These are phyloP conservation scores for Amiota mariae DNA, from an alignment of 2,888 invertebrate genomes.

Conservation along the genomic window DNA sequence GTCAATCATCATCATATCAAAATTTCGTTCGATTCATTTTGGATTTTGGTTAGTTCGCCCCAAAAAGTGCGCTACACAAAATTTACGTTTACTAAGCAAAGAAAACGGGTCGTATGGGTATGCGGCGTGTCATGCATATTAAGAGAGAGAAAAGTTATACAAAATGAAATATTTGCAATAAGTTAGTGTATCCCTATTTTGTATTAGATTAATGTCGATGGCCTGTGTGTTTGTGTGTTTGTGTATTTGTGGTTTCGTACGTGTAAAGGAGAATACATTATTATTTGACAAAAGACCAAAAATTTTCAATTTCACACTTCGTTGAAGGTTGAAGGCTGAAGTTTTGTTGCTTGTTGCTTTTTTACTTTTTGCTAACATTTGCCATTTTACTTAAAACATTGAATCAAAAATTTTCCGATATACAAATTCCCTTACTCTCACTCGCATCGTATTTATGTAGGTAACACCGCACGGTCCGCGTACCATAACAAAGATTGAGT, in stretches of 20 bases:
- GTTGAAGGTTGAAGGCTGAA: constrained; percentile 49
- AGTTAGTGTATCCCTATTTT: too few species aligned
- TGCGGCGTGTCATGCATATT: background rate
- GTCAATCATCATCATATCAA: too few species aligned
- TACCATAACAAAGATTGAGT: constrained; percentile 12
- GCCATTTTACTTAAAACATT: background rate
- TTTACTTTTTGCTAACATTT: background rate
- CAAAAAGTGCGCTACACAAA: constrained; percentile 2
- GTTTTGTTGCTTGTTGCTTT: constrained; percentile 9
- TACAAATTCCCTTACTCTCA: background rate
- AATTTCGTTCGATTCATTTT: too few species aligned
- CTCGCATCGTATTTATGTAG: background rate
- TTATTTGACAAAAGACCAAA: constrained; percentile 24
- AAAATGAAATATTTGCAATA: too few species aligned
- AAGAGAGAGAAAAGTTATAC: too few species aligned
- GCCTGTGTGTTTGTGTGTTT: background rate
- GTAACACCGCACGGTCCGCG: background rate
- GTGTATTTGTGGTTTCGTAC: background rate
- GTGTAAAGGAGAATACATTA: constrained; percentile 13
- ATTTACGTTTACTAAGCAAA: background rate
- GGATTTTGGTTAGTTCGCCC: background rate
- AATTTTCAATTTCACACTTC: constrained; percentile 61
- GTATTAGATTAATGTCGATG: background rate
- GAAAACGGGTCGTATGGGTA: too few species aligned
- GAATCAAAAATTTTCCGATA: too few species aligned